Conservation (phyloP, 2,113 vertebrate genomes). For the Alectura lathami region DNA sequence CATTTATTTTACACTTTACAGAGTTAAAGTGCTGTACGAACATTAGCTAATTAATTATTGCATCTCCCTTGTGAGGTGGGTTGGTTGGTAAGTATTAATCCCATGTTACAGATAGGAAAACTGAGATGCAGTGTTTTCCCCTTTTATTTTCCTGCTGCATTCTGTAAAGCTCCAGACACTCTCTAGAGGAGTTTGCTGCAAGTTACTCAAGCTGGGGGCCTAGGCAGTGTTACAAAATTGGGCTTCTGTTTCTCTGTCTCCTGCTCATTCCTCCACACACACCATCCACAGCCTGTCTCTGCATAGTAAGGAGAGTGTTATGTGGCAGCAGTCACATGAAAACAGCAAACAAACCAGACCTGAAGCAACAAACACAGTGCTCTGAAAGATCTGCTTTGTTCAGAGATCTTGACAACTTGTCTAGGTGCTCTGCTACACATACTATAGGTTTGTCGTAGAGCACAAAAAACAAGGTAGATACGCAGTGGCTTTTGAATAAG, state of each 20-base stretch:
- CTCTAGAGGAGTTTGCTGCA: not conserved
- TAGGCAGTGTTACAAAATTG: not conserved
- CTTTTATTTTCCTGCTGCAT: conserved; percentile 39
- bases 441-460: not conserved
- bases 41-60: conserved; percentile 74
- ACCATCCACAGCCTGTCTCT: not conserved
- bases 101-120: conserved; percentile 61
- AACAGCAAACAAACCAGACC: not conserved
- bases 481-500: not conserved
- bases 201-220: not conserved
- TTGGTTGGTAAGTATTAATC: conserved; percentile 67
- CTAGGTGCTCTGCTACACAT: not conserved
- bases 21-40: conserved; percentile 70
- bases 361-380: not conserved
- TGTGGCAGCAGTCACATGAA: accelerated
- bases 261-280: not conserved
- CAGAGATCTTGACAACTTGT: not conserved
- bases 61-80: conserved; percentile 60
- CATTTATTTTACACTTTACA: conserved; percentile 73
- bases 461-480: not conserved
- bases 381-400: not conserved
- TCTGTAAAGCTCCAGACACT: not conserved
- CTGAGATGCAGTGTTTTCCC: conserved; percentile 53
- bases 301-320: not conserved
- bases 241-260: not conserved